Base-by-base conservation (phyloP, 2,888 invertebrate genomes). In the Bombyx huttoni region DNA sequence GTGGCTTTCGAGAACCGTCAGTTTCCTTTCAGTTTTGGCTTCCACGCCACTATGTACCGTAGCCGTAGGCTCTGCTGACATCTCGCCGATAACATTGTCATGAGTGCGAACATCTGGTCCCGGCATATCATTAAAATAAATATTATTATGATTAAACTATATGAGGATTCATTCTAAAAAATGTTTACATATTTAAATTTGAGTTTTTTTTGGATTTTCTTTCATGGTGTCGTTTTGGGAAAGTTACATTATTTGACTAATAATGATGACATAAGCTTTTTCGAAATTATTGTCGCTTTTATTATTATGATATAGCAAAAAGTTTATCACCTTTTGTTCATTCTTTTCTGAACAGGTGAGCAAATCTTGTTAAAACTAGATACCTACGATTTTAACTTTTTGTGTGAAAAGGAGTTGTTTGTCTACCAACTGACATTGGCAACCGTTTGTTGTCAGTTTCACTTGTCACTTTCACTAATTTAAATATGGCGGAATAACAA, bases 1-100 rank as follows among this genome's bases (percentile, higher is more conserved):
- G 75, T 94, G 94, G 34, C 91, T 91, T 79, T 94, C 94, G 45
- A 95, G 89, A 49, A 94, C 93, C n/a, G 93, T 92, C 60, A 89
- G 70, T 67, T 88, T 88, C 58, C 77, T 74, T 58, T 88, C 88
- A 56, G 79, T 54, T 67, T 84, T 86, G 46, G 82, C 73, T 63
- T 82, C 85, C 50, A 79, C 81, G 50, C 78, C 81, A 74, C 78
- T 81, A 62, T 85, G 85, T 56, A 80, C 83, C 56, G 81, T 78
- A 56, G 85, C 75, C 68, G 86, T 74, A 58, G 86, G 86, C 73
- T 81, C 85, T 56, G 84, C 75, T 68, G 87, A 86, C 83, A 82
- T 85, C 62, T 83, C 85, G 68, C 82, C 87, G 70, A 80, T 75
- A 60, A 84, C 88, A 87, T 88, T 85, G 67, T 88, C 83, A 67